Conservation (phyloP, 2,797 vertebrate species). For the Chiropotes sagulatus region DNA sequence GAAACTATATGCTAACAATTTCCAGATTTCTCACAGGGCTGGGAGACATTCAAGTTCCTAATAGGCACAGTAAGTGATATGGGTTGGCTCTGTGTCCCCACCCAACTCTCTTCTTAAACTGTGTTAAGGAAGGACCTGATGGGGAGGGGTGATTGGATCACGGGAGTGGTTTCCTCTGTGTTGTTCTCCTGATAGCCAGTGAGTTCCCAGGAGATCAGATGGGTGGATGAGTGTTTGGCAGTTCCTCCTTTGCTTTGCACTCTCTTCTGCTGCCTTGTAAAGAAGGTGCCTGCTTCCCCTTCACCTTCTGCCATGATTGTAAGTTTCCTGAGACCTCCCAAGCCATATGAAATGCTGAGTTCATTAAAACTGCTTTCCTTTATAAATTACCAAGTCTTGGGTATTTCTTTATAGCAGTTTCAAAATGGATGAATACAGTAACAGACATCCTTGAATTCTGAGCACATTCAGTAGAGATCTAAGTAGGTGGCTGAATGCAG, state of each 20-base stretch:
- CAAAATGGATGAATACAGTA: background rate
- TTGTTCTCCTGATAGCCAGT: background rate
- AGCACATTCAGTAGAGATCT: background rate
- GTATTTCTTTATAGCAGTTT: background rate
- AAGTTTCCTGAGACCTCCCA: background rate
- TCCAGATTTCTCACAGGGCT: background rate
- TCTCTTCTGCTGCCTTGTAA: background rate
- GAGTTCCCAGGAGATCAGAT: background rate
- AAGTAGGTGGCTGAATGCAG: background rate
- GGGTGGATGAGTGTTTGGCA: background rate
- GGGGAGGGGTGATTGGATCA: background rate
- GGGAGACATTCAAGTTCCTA: background rate
- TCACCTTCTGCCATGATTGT: background rate
- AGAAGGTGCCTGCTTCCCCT: background rate
- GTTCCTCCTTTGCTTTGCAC: background rate
- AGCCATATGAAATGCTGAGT: background rate
- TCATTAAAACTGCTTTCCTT: background rate
- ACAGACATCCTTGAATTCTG: background rate
- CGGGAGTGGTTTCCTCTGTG: background rate
- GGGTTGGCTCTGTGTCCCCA: background rate
- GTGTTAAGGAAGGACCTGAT: background rate
- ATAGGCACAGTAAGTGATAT: background rate
- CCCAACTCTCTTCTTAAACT: background rate
- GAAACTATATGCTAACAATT: background rate
- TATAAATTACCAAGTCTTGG: background rate